Conservation (phyloP, 2,888 invertebrate genomes). For the Lithophane semibrunnea region DNA sequence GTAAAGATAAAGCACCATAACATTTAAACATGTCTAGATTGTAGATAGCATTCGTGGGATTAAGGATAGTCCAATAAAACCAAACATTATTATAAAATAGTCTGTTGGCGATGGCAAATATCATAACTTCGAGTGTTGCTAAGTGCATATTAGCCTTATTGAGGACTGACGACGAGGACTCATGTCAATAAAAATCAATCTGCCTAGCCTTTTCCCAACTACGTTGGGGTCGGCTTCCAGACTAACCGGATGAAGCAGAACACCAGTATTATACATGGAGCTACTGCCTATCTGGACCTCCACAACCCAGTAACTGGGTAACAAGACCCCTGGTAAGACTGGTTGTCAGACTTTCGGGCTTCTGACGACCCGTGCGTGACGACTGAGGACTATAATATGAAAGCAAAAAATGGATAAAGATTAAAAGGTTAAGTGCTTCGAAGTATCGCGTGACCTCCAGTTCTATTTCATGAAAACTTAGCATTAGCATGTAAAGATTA, state of each 20-base stretch:
- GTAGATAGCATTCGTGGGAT: neutral
- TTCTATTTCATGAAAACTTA: constrained; percentile 28
- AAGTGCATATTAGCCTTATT: neutral
- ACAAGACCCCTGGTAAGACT: too few species aligned
- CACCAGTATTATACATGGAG: too few species aligned
- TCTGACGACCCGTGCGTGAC: too few species aligned
- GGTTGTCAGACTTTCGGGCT: too few species aligned
- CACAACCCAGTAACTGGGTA: too few species aligned
- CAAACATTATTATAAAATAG: neutral
- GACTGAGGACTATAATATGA: neutral
- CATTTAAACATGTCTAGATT: neutral
- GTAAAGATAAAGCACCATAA: constrained; percentile 36
- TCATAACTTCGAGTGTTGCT: neutral
- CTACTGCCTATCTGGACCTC: too few species aligned
- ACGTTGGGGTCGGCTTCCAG: too few species aligned
- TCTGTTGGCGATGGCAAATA: neutral
- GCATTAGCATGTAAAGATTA: constrained; percentile 22
- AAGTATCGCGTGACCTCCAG: constrained; percentile 18
- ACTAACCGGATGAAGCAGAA: too few species aligned
- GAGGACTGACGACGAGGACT: too few species aligned
- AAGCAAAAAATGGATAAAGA: neutral
- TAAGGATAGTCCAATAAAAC: neutral
- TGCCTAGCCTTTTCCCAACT: too few species aligned
- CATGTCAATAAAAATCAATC: too few species aligned
- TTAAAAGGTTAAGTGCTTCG: neutral